phyloP scores from a whole-genome alignment of 2,888 invertebrate genomes.

The Pachliopta kotzebuea region DNA sequence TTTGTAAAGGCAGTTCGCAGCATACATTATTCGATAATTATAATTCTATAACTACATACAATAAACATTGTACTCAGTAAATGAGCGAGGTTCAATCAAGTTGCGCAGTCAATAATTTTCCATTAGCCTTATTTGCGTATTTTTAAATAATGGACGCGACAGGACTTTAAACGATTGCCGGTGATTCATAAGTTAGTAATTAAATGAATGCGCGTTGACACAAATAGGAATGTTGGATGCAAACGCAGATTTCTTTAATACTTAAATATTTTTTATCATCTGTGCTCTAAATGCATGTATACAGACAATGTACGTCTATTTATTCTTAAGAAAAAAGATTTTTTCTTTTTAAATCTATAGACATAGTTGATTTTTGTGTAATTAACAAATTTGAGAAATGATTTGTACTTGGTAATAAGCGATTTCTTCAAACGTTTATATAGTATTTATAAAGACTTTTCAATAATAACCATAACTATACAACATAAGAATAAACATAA shows the following conservation, averaged over 20 bases:
- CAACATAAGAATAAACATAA: not conserved
- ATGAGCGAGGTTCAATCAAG: constrained; percentile 34
- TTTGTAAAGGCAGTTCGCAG: constrained; percentile 30
- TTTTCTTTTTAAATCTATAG: too few species aligned
- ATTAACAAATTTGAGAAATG: too few species aligned
- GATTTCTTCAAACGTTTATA: too few species aligned
- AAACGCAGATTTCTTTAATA: not conserved
- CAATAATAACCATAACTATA: too few species aligned
- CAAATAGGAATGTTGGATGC: constrained; percentile 13
- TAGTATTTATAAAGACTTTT: too few species aligned
- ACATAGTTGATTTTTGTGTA: too few species aligned
- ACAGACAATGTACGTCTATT: too few species aligned
- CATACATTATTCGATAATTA: constrained; percentile 40
- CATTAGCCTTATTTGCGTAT: constrained; percentile 31
- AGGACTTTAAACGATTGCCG: constrained; percentile 23
- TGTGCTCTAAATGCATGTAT: too few species aligned
- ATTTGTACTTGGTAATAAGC: too few species aligned
- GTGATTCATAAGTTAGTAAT: constrained; percentile 20
- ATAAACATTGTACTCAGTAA: constrained; percentile 38
- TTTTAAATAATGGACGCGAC: constrained; percentile 26
- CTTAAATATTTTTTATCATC: not conserved
- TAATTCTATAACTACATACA: constrained; percentile 32
- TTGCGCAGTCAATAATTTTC: constrained; percentile 35
- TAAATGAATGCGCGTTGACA: constrained; percentile 15
- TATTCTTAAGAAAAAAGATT: too few species aligned